phyloP scores from a whole-genome alignment of 2,797 vertebrate genomes.

The Pipistrellus pipistrellus region DNA sequence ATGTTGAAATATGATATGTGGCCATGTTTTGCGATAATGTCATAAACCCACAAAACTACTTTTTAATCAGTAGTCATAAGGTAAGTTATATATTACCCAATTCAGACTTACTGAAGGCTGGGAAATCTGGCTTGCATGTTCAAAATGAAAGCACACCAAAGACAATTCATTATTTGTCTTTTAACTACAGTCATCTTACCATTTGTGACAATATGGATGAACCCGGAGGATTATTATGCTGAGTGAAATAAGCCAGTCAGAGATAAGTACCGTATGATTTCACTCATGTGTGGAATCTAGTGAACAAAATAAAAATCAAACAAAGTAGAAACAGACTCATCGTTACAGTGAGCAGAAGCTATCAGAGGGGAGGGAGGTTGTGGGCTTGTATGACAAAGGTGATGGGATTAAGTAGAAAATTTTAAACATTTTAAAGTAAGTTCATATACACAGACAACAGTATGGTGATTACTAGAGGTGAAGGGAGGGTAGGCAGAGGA shows the following conservation, averaged over 20 bases:
- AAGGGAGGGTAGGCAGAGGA: background rate
- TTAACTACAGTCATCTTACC: background rate
- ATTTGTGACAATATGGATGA: background rate
- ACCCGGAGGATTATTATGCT: background rate
- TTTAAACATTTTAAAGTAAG: background rate
- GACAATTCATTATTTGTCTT: background rate
- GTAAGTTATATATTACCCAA: conserved; percentile 38
- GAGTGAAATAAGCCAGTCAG: background rate
- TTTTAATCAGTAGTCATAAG: conserved; percentile 26
- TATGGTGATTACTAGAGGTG: background rate
- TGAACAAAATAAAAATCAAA: background rate
- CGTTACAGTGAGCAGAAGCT: background rate
- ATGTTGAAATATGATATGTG: conserved; percentile 63
- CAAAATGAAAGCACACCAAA: background rate
- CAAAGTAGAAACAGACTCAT: background rate
- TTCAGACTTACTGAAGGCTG: conserved; percentile 19
- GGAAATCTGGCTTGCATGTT: background rate
- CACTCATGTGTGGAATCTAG: background rate
- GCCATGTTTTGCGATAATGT: conserved; percentile 65
- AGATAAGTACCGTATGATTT: background rate
- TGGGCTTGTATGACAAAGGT: background rate
- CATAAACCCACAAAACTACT: conserved; percentile 54
- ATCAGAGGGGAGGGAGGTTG: background rate
- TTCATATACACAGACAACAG: background rate
- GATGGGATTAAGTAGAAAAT: background rate